phyloP scores from a whole-genome alignment of 2,888 invertebrate genomes.

The Phortica okadai region DNA sequence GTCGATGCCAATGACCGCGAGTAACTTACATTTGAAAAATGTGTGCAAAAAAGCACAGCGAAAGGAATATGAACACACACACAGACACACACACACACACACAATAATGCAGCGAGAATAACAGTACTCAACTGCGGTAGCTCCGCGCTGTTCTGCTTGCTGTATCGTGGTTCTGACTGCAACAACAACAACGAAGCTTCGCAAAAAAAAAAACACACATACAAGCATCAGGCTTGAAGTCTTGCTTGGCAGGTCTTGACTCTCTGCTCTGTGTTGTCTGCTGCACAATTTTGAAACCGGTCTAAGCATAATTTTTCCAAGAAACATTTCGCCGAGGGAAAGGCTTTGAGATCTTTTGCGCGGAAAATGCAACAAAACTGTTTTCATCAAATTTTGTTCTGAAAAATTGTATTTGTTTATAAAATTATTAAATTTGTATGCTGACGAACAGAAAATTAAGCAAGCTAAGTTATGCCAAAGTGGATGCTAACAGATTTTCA shows the following conservation, averaged over 20 bases:
- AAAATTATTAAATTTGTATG: no score
- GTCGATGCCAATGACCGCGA: constrained; percentile 75
- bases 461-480: no score
- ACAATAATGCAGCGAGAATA: constrained; percentile 45
- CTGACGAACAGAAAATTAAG: no score
- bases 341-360: constrained; percentile 54
- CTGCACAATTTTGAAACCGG: constrained; percentile 52
- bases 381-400: constrained; percentile 32
- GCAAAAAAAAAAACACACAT: constrained; percentile 36
- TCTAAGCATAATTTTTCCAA: constrained; percentile 66
- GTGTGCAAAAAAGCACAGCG: constrained; percentile 69
- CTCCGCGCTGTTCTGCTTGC: constrained; percentile 42
- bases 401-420: constrained; percentile 33
- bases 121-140: constrained; percentile 61
- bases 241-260: constrained; percentile 22
- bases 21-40: constrained; percentile 76
- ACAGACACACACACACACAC: constrained; percentile 45
- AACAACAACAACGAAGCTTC: constrained; percentile 41
- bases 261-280: not conserved
- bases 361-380: constrained; percentile 25
- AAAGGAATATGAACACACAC: constrained; percentile 58
- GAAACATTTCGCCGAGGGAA: constrained; percentile 71
- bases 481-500: no score
- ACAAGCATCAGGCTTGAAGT: constrained; percentile 37
- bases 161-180: constrained; percentile 57